Percentiles rank a stretch among this genome's conserved stretches.
Conservation (phyloP, 2,888 invertebrate species). For the Platerodrilus igneus region DNA sequence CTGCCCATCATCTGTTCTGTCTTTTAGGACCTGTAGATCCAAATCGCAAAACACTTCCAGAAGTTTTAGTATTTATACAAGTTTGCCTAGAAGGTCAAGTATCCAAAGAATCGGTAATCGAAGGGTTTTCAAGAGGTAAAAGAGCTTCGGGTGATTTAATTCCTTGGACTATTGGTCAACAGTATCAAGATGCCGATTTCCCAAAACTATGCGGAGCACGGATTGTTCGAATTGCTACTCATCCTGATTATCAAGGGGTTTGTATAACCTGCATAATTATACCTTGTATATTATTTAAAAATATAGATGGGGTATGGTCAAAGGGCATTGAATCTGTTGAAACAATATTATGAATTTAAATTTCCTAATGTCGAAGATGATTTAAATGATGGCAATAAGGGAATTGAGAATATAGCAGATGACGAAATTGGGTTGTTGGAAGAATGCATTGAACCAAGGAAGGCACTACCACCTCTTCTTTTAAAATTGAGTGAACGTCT, state of each 20-base stretch:
- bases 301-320: conserved; percentile 95
- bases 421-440: conserved; percentile 61
- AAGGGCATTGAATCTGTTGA: conserved; percentile 76
- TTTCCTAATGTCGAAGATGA: conserved; percentile 66
- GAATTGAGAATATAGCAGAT: conserved; percentile 54
- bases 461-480: conserved; percentile 82
- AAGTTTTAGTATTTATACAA: conserved; percentile 90
- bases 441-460: conserved; percentile 72
- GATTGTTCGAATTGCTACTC: conserved; percentile 94
- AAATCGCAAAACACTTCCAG: conserved; percentile 71
- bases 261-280: conserved; percentile 32
- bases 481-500: conserved; percentile 78
- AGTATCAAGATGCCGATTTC: conserved; percentile 92
- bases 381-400: conserved; percentile 31
- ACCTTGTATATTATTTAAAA: conserved; percentile 3
- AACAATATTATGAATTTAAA: conserved; percentile 84
- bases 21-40: conserved; percentile 81
- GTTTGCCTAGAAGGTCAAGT: conserved; percentile 73
- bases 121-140: conserved; percentile 79
- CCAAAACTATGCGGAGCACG: conserved; percentile 85
- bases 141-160: conserved; percentile 95
- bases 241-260: conserved; percentile 92
- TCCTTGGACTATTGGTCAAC: conserved; percentile 97
- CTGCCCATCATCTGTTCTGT: conserved; percentile 96
- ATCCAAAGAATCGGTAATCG: conserved; percentile 65